Conservation (phyloP, 64 coral and sea anemone genomes). For the Stylophora pistillata region DNA sequence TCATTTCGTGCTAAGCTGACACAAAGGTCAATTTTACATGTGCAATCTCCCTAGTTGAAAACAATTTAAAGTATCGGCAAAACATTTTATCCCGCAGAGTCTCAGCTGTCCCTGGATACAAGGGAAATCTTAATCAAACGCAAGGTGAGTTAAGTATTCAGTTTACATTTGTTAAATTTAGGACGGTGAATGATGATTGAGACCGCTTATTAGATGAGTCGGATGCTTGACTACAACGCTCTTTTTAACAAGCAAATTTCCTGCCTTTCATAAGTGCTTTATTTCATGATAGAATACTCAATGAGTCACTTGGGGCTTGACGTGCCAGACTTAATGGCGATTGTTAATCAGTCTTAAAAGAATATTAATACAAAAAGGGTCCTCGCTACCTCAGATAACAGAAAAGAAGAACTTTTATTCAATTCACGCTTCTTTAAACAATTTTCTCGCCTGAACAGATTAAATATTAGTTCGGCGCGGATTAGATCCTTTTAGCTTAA, state of each 20-base stretch:
- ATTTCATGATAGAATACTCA: neutral
- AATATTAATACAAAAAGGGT: neutral
- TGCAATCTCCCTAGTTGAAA: neutral
- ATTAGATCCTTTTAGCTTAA: neutral
- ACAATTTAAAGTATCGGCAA: neutral
- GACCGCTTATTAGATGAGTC: neutral
- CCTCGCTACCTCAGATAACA: neutral
- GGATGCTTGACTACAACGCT: neutral
- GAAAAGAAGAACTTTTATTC: neutral
- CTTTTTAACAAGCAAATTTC: neutral
- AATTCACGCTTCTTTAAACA: neutral
- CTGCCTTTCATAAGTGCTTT: neutral
- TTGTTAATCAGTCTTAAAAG: constrained; percentile 21
- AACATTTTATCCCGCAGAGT: constrained; percentile 3
- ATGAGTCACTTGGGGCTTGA: neutral
- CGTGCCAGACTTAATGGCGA: constrained; percentile 13
- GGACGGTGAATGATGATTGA: neutral
- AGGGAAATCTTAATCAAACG: neutral
- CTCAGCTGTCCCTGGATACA: neutral
- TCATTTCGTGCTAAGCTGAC: neutral
- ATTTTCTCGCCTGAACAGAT: too few species aligned
- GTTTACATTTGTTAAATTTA: neutral
- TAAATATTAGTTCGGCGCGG: neutral
- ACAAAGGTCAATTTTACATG: neutral
- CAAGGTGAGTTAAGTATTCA: neutral